Conservation (phyloP, 2,113 vertebrate species). For the Lipotes vexillifer region DNA sequence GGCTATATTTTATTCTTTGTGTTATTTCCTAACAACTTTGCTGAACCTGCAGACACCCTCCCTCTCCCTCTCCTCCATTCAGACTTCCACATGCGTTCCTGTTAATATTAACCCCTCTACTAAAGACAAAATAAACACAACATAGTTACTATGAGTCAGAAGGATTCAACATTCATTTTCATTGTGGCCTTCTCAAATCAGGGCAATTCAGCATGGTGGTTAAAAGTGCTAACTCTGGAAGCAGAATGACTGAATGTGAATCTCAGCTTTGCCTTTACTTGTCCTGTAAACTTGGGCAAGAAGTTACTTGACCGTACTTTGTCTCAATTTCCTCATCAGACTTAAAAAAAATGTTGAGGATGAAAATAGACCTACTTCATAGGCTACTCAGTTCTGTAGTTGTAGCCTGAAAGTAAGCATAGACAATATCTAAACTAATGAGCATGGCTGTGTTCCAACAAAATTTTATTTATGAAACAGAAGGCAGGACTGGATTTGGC, state of each 20-base stretch:
- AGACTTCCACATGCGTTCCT: not conserved
- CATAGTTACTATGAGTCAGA: not conserved
- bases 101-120: not conserved
- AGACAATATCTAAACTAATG: not conserved
- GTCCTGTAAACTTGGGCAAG: not conserved
- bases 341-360: not conserved
- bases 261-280: not conserved
- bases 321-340: not conserved
- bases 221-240: not conserved
- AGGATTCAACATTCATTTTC: not conserved
- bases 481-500: not conserved
- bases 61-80: not conserved
- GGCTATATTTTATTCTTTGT: not conserved
- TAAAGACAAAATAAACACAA: constrained; percentile 1
- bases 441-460: not conserved
- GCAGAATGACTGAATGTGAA: not conserved
- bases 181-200: not conserved
- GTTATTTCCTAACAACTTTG: constrained; percentile 29
- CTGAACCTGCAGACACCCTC: not conserved
- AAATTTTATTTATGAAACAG: not conserved
- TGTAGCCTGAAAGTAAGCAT: not conserved
- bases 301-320: not conserved
- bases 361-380: not conserved
- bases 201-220: not conserved
- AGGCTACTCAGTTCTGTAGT: not conserved